Conservation (phyloP, 37 sponge, comb jelly and placozoan species). For the Spongilla lacustris region DNA sequence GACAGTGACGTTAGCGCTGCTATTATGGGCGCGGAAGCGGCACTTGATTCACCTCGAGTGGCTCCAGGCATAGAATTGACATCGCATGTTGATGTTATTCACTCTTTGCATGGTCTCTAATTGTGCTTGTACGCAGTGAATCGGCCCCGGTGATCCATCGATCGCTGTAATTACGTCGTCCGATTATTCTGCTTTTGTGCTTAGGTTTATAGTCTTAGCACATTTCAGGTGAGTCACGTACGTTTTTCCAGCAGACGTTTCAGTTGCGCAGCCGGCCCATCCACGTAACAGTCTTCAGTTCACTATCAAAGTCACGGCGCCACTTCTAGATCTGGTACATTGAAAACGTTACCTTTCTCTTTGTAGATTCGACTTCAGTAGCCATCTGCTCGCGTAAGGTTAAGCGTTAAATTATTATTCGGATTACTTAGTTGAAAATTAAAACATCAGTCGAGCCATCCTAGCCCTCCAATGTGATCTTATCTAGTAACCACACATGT, state of each 20-base stretch:
- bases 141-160: conserved; percentile 18
- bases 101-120: conserved; percentile 1
- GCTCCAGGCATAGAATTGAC: neutral
- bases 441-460: too few relatives aligned
- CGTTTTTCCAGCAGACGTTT: neutral
- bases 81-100: conserved; percentile 9
- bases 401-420: too few relatives aligned
- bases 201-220: neutral
- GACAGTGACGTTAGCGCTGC: neutral
- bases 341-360: too few relatives aligned
- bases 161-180: conserved; percentile 4
- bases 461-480: too few relatives aligned
- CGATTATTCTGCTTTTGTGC: neutral
- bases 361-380: too few relatives aligned
- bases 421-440: too few relatives aligned
- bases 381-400: too few relatives aligned
- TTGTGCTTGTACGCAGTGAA: conserved; percentile 9
- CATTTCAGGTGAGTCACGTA: neutral
- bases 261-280: too few relatives aligned
- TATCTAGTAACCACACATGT: too few relatives aligned
- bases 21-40: neutral
- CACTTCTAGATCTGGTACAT: too few relatives aligned
- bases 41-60: neutral
- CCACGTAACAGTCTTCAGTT: too few relatives aligned
- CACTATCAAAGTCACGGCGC: too few relatives aligned